Conservation (phyloP, 2,888 invertebrate species). For the Bimastos eiseni region DNA sequence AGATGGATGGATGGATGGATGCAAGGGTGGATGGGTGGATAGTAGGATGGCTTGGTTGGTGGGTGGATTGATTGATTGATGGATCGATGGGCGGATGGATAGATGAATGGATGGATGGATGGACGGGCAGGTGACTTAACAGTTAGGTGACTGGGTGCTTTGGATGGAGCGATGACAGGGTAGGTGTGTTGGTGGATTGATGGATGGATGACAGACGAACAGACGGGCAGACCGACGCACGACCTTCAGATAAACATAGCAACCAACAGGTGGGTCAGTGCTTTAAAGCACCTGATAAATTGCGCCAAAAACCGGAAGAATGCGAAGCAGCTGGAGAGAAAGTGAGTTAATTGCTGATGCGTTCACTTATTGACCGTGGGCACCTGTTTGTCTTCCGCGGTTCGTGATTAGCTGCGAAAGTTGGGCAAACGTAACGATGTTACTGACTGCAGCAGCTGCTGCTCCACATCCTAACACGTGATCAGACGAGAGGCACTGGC, state of each 20-base stretch:
- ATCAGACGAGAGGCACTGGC: not conserved
- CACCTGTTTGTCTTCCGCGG: not conserved
- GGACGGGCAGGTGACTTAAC: too few species aligned
- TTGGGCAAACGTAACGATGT: not conserved
- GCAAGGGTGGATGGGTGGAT: too few species aligned
- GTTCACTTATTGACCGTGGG: not conserved
- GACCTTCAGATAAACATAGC: not conserved
- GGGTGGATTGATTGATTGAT: not conserved
- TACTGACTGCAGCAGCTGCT: not conserved
- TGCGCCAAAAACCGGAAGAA: not conserved
- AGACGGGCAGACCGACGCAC: not conserved
- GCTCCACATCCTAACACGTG: not conserved
- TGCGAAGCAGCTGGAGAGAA: not conserved
- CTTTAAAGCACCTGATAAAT: not conserved
- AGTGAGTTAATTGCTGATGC: not conserved
- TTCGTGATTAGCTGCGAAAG: not conserved
- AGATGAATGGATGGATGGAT: not conserved
- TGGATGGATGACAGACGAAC: not conserved
- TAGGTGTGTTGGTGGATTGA: not conserved
- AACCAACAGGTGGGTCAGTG: not conserved
- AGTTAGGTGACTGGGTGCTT: too few species aligned
- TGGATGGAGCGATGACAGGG: too few species aligned
- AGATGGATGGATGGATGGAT: too few species aligned
- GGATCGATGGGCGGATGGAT: too few species aligned
- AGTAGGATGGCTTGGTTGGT: too few species aligned